phyloP scores from a whole-genome alignment of 1,140 invertebrate genomes.

The Sminthurides bifidus region DNA sequence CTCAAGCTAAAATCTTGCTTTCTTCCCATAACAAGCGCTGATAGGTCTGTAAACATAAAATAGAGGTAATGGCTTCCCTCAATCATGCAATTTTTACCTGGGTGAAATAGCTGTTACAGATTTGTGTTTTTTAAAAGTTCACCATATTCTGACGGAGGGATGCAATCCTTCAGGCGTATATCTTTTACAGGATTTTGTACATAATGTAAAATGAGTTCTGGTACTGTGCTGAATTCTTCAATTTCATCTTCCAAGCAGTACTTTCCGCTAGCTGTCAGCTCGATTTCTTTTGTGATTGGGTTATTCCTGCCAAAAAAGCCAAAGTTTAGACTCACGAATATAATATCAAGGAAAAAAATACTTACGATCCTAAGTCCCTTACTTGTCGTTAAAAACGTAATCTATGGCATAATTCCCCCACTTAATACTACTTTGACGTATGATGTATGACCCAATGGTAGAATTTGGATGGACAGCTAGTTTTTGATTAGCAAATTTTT shows the following conservation, averaged over 20 bases:
- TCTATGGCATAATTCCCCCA: conserved; percentile 70
- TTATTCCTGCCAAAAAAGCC: conserved; percentile 10
- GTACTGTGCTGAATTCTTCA: conserved; percentile 48
- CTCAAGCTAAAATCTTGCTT: conserved; percentile 37
- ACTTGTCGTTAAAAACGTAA: conserved; percentile 57
- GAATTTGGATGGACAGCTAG: conserved; percentile 61
- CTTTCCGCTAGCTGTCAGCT: conserved; percentile 13
- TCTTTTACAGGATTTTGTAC: conserved; percentile 36
- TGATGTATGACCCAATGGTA: conserved; percentile 60
- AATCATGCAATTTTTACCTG: too few relatives aligned
- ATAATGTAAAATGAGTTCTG: conserved; percentile 48
- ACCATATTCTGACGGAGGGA: conserved; percentile 77
- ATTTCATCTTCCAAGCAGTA: conserved; percentile 6
- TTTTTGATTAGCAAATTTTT: conserved; percentile 68
- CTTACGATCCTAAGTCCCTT: conserved; percentile 27
- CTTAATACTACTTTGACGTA: conserved; percentile 63
- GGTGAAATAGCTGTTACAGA: background rate
- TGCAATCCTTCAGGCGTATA: conserved; percentile 55
- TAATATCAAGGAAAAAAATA: background rate
- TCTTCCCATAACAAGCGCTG: conserved; percentile 55
- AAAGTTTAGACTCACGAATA: background rate
- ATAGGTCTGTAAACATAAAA: conserved; percentile 48
- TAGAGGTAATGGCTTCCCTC: too few relatives aligned
- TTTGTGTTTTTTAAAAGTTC: conserved; percentile 28
- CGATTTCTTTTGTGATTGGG: conserved; percentile 11